These are phyloP conservation scores for Microtus montanus DNA, from an alignment of 2,113 vertebrate species.

Conservation along the genomic window DNA sequence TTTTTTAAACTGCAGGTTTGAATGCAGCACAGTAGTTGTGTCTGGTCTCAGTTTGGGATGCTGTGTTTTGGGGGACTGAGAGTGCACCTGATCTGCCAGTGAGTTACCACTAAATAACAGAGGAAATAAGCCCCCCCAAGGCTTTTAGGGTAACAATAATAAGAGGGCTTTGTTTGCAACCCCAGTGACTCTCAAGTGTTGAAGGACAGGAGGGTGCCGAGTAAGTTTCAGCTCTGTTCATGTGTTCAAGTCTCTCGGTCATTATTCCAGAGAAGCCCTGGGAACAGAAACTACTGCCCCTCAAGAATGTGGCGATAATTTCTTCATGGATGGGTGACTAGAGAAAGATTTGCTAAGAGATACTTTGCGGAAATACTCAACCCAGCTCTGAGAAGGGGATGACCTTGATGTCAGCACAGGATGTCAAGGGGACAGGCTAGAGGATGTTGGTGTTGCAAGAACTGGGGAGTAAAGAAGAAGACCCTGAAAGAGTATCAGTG, in stretches of 20 bases:
- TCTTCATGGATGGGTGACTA: slow-evolving; percentile 78
- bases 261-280: slow-evolving; percentile 68
- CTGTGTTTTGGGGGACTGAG: slow-evolving; percentile 66
- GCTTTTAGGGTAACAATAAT: slow-evolving; percentile 7
- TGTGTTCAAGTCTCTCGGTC: slow-evolving; percentile 46
- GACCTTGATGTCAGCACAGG: slow-evolving; percentile 90
- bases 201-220: slow-evolving; percentile 51
- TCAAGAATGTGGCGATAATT: slow-evolving; percentile 81
- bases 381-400: slow-evolving; percentile 87
- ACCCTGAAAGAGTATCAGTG: slow-evolving; percentile 26
- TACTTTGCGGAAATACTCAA: slow-evolving; percentile 85
- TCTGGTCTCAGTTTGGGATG: slow-evolving; percentile 79
- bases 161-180: background rate
- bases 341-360: slow-evolving; percentile 81
- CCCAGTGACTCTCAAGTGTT: background rate
- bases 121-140: slow-evolving; percentile 57
- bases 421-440: slow-evolving; percentile 88
- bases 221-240: slow-evolving; percentile 77
- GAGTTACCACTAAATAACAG: slow-evolving; percentile 71
- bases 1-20: slow-evolving; percentile 70
- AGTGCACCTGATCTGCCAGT: slow-evolving; percentile 70
- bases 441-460: slow-evolving; percentile 87
- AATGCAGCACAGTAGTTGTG: slow-evolving; percentile 72
- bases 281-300: slow-evolving; percentile 77
- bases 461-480: slow-evolving; percentile 85